Conservation (phyloP, 2,888 invertebrate species). For the Acronicta leporina region DNA sequence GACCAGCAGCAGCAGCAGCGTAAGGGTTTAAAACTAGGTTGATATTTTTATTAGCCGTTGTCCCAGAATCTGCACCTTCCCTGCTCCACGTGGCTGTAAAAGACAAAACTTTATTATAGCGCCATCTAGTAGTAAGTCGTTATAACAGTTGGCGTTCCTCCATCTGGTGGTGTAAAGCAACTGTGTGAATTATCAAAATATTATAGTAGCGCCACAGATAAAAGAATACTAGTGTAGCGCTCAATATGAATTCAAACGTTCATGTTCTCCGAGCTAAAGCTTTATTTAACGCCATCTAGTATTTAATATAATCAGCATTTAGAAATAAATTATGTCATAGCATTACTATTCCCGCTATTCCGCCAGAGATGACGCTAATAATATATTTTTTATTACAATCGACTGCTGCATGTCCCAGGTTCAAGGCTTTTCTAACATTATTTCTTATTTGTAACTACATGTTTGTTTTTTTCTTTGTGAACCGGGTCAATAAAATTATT, state of each 20-base stretch:
- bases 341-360: background rate
- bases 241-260: no score
- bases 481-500: no score
- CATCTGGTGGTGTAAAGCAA: conserved; percentile 14
- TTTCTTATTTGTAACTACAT: no score
- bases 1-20: conserved; percentile 61
- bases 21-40: conserved; percentile 69
- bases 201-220: no score
- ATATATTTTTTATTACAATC: no score
- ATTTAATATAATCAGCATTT: background rate
- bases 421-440: no score
- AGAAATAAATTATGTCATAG: background rate
- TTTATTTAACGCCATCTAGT: conserved; percentile 19
- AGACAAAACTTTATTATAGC: conserved; percentile 23
- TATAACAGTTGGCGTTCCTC: background rate
- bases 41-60: conserved; percentile 50
- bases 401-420: no score
- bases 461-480: no score
- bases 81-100: conserved; percentile 78
- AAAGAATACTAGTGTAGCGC: no score
- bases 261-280: no score
- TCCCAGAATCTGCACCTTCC: conserved; percentile 60
- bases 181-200: no score
- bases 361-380: conserved; percentile 28
- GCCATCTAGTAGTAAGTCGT: conserved; percentile 59